Evolutionary conservation across 2,797 vertebrate species (phyloP).

Genomic region (Orientallactaga sibirica): DNA sequence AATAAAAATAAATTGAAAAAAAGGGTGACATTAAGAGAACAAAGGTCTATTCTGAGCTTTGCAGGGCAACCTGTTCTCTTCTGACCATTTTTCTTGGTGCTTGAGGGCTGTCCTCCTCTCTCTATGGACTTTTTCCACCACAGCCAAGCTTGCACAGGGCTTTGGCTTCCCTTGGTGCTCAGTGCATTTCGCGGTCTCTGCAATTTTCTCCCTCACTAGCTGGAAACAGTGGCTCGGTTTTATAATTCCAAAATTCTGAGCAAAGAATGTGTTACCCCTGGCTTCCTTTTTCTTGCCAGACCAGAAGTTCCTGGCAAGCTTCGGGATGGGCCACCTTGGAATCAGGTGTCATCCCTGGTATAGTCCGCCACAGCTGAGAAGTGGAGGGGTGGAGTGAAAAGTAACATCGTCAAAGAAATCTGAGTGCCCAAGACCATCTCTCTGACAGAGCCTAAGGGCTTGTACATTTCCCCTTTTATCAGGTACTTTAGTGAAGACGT

Average conservation of each 20-base stretch:
- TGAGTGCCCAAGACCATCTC: not conserved
- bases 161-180: not conserved
- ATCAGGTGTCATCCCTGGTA: not conserved
- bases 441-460: not conserved
- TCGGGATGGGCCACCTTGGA: not conserved
- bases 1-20: too few relatives aligned
- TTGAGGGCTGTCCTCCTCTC: not conserved
- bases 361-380: not conserved
- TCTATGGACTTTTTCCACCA: not conserved
- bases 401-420: not conserved
- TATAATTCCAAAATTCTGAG: slow-evolving; percentile 59
- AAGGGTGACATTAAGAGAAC: not conserved
- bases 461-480: not conserved
- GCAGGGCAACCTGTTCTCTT: not conserved
- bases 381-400: not conserved
- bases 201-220: not conserved
- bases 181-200: slow-evolving; percentile 19
- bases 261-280: slow-evolving; percentile 49
- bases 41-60: not conserved
- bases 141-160: not conserved
- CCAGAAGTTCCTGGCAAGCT: slow-evolving; percentile 48
- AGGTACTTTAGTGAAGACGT: not conserved
- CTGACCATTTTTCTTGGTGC: not conserved
- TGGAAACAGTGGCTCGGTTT: slow-evolving; percentile 41
- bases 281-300: slow-evolving; percentile 12